These are phyloP conservation scores for Penaeus japonicus DNA, from an alignment of 1,140 invertebrate genomes.

Conservation along the genomic window DNA sequence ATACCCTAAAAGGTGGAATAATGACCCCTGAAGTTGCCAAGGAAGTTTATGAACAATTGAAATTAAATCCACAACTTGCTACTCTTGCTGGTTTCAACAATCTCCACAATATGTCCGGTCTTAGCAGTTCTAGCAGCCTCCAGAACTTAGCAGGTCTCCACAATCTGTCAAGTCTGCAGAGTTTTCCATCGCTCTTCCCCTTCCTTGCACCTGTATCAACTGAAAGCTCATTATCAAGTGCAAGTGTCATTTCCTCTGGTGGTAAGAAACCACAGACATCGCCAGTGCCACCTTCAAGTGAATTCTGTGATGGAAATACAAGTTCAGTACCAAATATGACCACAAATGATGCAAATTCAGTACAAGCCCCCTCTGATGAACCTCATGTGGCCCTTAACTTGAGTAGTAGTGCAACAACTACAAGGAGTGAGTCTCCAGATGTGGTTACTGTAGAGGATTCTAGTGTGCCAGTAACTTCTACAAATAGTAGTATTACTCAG, in stretches of 20 bases:
- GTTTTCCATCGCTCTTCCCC: slow-evolving; percentile 37
- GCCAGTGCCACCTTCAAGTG: background rate
- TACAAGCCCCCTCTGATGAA: background rate
- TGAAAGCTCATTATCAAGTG: background rate
- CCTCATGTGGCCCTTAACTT: slow-evolving; percentile 40
- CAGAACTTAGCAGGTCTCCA: slow-evolving; percentile 3
- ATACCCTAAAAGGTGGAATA: slow-evolving; percentile 32
- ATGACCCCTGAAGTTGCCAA: slow-evolving; percentile 33
- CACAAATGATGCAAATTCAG: background rate
- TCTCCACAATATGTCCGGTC: slow-evolving; percentile 1
- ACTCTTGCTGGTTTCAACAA: slow-evolving; percentile 7
- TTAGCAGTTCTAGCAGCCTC: slow-evolving; percentile 18
- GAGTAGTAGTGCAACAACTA: slow-evolving; percentile 19
- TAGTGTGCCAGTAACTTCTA: background rate
- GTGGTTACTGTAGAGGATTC: background rate
- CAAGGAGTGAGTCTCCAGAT: slow-evolving; percentile 35
- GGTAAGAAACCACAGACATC: background rate
- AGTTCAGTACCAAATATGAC: background rate
- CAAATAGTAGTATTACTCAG: background rate
- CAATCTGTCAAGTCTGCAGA: slow-evolving; percentile 19
- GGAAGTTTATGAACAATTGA: slow-evolving; percentile 35
- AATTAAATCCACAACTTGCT: slow-evolving; percentile 32
- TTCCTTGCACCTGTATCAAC: slow-evolving; percentile 17
- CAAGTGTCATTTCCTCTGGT: background rate
- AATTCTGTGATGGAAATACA: background rate